Base-by-base conservation (phyloP, 2,797 vertebrate species). In the Sciaenops ocellatus region DNA sequence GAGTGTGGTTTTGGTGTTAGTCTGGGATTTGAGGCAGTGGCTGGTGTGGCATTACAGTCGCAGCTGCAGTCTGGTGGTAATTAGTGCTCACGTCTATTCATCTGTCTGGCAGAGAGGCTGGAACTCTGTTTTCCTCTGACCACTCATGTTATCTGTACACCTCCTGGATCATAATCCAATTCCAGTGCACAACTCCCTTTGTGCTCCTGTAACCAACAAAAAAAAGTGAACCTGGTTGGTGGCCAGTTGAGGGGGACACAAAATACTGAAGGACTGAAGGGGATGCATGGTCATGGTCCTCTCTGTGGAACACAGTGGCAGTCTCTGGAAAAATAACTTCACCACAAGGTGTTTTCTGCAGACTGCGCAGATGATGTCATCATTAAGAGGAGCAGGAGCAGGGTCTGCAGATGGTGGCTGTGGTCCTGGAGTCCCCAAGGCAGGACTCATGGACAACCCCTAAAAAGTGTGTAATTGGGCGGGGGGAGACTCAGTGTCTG, bases 381-480 rank as follows among this genome's bases (percentile, higher is more conserved):
- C 81, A 79, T 71, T 79, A 65, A 78, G 57, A 83, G 71, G 63
- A 69, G 52, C 61, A 64, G 73, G 72, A 76, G 57, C 50, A 74
- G 55, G 54, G 71, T 78, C 74, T 86, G 85, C 79, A 88, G 84
- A 89, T 88, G 80, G 86, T 79, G 79, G 52, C 71, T 71, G 61
- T 48, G 70, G 59, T 79, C 73, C 61, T 55, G 55, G 46, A 61
- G 48, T 85, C 89, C 85, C 76, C 30, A 64, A 77, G 84, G 85
- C 68, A 76, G 62, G 60, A 82, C 76, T 77, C 76, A 66, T 24
- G 47, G 79, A 76, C 84, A 86, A 76, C 72, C 84, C 73, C 80
- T 86, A 78, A 88, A 89, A 85, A 87, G 69, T 85, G 72, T 86
- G 74, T 89, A 89, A 90, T 90, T 90, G 85, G 84, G 79, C 62